phyloP scores from a whole-genome alignment of 2,113 vertebrate genomes.

The Xiphorhynchus elegans region DNA sequence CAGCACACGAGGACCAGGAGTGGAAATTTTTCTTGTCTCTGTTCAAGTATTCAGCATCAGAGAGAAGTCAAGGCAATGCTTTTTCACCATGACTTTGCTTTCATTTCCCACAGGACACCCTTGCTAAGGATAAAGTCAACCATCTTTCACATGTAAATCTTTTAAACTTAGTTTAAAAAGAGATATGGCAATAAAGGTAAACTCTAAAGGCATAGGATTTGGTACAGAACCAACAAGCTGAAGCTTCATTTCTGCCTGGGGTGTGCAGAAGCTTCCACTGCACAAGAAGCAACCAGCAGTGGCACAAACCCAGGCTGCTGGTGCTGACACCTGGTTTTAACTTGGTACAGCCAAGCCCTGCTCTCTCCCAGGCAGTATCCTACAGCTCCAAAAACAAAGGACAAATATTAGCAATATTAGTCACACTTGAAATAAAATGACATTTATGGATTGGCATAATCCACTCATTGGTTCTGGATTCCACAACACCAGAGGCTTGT shows the following conservation, averaged over 20 bases:
- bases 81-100: background rate
- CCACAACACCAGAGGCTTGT: background rate
- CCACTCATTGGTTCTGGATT: background rate
- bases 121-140: background rate
- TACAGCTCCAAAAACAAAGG: background rate
- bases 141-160: background rate
- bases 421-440: background rate
- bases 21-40: background rate
- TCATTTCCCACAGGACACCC: background rate
- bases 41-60: background rate
- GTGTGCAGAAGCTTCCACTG: background rate
- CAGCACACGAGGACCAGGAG: background rate
- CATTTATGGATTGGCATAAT: background rate
- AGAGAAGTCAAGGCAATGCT: background rate
- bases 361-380: background rate
- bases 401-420: background rate
- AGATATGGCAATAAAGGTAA: background rate
- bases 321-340: background rate
- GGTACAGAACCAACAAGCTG: background rate
- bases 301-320: background rate
- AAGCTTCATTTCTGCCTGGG: background rate
- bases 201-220: background rate
- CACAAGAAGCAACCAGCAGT: background rate
- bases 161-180: background rate
- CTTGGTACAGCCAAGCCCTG: background rate